Conservation (phyloP, 2,113 vertebrate species). For the Anhinga rufa region DNA sequence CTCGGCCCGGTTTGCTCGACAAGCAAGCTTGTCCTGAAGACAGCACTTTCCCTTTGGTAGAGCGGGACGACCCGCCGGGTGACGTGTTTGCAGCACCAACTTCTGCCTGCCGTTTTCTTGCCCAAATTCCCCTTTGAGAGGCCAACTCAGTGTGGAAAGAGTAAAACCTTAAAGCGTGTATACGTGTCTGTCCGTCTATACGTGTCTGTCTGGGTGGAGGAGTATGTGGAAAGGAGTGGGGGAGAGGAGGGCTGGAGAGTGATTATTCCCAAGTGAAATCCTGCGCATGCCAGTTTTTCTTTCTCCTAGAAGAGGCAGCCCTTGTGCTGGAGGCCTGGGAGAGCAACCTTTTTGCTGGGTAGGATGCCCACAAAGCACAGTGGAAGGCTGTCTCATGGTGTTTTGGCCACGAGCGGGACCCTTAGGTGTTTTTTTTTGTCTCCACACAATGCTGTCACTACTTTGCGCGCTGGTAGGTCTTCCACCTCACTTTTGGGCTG, state of each 20-base stretch:
- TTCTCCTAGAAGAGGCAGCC: neutral
- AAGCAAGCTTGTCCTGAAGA: neutral
- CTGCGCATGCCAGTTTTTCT: neutral
- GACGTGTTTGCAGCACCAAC: neutral
- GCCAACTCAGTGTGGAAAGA: neutral
- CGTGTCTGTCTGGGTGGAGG: neutral
- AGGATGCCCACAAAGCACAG: neutral
- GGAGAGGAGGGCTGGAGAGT: neutral
- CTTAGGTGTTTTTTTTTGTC: neutral
- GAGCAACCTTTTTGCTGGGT: neutral
- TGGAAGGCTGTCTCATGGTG: neutral
- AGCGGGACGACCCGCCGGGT: neutral
- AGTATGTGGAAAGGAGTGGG: neutral
- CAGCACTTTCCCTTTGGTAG: neutral
- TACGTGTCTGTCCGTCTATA: neutral
- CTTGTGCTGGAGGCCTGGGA: neutral
- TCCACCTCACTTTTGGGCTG: neutral
- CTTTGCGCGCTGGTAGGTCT: neutral
- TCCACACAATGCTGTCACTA: fast-evolving
- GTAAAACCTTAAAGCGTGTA: neutral
- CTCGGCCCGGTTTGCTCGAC: neutral
- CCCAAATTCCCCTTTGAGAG: neutral
- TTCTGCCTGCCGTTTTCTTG: neutral
- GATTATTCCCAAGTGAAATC: neutral
- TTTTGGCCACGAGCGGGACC: neutral